A percentile compares a stretch with the other conserved stretches of the same genome.
Conservation (phyloP, 2,797 vertebrate genomes). For the Catostomus latipinnis region DNA sequence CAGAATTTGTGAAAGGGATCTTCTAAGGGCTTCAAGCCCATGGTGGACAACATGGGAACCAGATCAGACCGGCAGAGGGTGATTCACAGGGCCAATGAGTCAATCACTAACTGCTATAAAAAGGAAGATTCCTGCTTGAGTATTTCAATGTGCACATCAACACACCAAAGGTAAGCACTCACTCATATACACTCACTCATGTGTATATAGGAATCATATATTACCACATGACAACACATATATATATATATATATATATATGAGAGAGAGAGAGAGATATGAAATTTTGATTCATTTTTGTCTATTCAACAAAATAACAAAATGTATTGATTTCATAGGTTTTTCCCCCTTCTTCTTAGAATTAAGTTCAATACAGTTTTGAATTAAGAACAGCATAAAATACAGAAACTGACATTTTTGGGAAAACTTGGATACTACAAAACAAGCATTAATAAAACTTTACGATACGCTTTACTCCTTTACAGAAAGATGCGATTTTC, state of each 20-base stretch:
- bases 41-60: slow-evolving; percentile 50
- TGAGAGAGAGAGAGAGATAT: background rate
- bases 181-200: slow-evolving; percentile 22
- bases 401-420: background rate
- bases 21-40: background rate
- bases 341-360: background rate
- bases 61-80: slow-evolving; percentile 37
- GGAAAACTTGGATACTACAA: background rate
- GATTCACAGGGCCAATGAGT: slow-evolving; percentile 55
- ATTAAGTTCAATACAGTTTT: background rate
- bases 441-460: background rate
- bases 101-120: slow-evolving; percentile 63
- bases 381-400: background rate
- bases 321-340: background rate
- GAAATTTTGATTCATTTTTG: background rate
- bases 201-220: background rate
- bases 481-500: slow-evolving; percentile 59
- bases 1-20: background rate
- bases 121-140: slow-evolving; percentile 52
- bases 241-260: too few species aligned
- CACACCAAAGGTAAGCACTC: slow-evolving; percentile 64
- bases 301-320: background rate
- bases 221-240: background rate
- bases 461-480: slow-evolving; percentile 11
- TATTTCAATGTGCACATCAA: slow-evolving; percentile 39